Percentiles rank a stretch among this genome's conserved stretches.
phyloP scores from a whole-genome alignment of 2,797 vertebrate genomes.

The Micrastur ruficollis region DNA sequence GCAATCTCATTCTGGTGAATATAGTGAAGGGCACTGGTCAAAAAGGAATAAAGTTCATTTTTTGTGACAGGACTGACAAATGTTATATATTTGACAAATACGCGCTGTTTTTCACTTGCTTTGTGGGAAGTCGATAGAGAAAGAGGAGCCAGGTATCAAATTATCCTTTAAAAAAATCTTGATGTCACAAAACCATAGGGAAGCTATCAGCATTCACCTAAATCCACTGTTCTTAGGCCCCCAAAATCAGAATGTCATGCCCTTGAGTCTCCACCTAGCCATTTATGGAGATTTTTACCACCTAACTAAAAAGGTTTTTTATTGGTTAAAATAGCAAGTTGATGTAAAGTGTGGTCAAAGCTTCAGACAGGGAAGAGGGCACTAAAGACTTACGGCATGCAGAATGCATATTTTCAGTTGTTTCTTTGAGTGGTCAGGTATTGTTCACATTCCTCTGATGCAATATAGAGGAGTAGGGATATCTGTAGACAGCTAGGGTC shows the following conservation, averaged over 20 bases:
- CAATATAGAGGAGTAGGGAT: not conserved
- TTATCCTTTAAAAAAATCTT: not conserved
- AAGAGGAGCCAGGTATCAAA: not conserved
- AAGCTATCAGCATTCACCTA: not conserved
- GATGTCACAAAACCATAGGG: not conserved
- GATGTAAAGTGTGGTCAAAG: not conserved
- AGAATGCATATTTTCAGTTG: not conserved
- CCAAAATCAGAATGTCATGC: not conserved
- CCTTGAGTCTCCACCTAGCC: not conserved
- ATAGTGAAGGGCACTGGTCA: not conserved
- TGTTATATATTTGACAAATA: not conserved
- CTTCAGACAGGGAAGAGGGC: not conserved
- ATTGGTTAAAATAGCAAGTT: not conserved
- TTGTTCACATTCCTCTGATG: not conserved
- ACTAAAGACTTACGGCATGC: not conserved
- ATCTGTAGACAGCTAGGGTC: too few species aligned
- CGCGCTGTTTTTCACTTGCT: not conserved
- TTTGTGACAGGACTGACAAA: not conserved
- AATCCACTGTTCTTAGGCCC: not conserved
- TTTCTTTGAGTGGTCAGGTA: not conserved
- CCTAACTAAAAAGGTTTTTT: not conserved
- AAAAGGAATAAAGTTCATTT: not conserved
- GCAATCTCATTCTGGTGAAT: not conserved
- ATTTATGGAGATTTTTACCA: not conserved
- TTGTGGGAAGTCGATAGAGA: not conserved